phyloP scores from a whole-genome alignment of 2,113 vertebrate genomes.

The Bos indicus region DNA sequence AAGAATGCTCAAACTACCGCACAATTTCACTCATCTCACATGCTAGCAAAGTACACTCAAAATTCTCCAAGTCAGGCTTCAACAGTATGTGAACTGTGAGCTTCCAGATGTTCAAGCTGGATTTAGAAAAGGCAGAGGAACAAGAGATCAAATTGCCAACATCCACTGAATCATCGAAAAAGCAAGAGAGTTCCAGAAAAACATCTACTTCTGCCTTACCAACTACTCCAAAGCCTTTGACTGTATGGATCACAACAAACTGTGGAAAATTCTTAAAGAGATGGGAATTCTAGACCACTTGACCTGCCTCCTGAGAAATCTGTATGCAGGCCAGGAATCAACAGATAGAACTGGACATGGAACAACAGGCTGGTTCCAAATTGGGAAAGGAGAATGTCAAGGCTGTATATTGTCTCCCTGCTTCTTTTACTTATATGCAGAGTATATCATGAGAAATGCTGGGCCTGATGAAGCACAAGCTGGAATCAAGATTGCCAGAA shows the following conservation, averaged over 20 bases:
- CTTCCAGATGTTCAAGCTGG: neutral
- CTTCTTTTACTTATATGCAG: neutral
- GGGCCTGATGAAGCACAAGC: neutral
- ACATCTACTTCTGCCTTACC: neutral
- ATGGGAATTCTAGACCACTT: neutral
- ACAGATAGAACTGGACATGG: too few relatives aligned
- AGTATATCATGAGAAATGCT: neutral
- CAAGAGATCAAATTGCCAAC: neutral
- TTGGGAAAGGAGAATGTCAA: neutral
- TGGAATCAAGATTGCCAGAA: neutral
- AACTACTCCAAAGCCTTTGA: neutral
- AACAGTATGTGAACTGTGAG: neutral
- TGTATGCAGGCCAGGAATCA: too few relatives aligned
- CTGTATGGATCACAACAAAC: neutral
- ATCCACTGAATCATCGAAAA: rapidly evolving
- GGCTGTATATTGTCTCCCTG: neutral
- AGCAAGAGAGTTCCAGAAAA: neutral
- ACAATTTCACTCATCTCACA: neutral
- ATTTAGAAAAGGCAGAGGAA: neutral
- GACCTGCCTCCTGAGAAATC: neutral
- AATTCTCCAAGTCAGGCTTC: neutral
- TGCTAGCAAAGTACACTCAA: neutral
- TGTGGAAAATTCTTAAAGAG: neutral
- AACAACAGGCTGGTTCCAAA: neutral
- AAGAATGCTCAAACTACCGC: neutral